Evolutionary conservation across 2,797 vertebrate genomes (phyloP).

Genomic region (Cossypha caffra): DNA sequence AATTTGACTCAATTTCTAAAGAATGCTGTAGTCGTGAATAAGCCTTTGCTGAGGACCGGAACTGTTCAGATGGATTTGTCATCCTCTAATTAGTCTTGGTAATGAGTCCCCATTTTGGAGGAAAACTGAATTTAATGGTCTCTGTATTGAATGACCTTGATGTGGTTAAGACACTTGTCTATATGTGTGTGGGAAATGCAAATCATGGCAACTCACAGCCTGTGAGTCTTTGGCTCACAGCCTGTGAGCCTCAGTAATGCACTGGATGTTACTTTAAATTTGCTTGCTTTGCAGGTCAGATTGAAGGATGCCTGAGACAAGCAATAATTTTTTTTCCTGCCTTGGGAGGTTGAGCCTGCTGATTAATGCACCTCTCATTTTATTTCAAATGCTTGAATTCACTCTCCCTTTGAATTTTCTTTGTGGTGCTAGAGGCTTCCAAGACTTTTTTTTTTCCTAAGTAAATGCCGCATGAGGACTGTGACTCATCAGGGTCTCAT

Average conservation of each 20-base stretch:
- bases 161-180: constrained; percentile 47
- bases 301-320: constrained; percentile 68
- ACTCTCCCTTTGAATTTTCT: constrained; percentile 44
- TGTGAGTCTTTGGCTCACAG: neutral
- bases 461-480: neutral
- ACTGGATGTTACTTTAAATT: constrained; percentile 65
- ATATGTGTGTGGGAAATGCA: constrained; percentile 59
- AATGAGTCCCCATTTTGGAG: constrained; percentile 69
- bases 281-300: constrained; percentile 70
- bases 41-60: constrained; percentile 24
- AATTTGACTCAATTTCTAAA: constrained; percentile 39
- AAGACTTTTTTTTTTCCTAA: neutral
- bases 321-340: constrained; percentile 57
- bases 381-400: constrained; percentile 42
- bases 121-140: constrained; percentile 68
- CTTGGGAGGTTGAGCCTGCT: constrained; percentile 43
- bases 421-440: constrained; percentile 21
- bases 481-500: constrained; percentile 20
- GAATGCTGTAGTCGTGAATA: constrained; percentile 26
- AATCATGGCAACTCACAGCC: constrained; percentile 52
- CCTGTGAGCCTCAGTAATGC: constrained; percentile 16
- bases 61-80: constrained; percentile 49
- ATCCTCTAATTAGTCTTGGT: constrained; percentile 73
- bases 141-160: constrained; percentile 71
- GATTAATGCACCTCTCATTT: constrained; percentile 58